phyloP scores from a whole-genome alignment of 2,888 invertebrate genomes.

The Epistrophe eligans region DNA sequence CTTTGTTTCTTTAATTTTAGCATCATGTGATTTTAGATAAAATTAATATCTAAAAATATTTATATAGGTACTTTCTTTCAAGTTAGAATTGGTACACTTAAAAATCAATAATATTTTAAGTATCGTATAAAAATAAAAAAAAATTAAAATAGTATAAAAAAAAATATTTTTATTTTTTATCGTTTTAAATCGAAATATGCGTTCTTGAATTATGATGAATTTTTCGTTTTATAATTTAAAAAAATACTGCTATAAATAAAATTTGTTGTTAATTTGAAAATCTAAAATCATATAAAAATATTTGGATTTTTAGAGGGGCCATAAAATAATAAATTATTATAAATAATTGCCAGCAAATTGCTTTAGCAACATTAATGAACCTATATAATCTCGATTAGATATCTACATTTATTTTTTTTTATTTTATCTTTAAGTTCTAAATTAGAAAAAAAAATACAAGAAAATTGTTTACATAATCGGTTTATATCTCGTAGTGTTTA shows the following conservation, averaged over 20 bases:
- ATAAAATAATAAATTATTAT: slow-evolving; percentile 39
- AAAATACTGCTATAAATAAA: not conserved
- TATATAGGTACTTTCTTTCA: slow-evolving; percentile 5
- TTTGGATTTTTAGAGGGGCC: not conserved
- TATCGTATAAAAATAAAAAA: slow-evolving; percentile 18
- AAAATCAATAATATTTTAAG: slow-evolving; percentile 64
- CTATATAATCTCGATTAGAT: too few species aligned
- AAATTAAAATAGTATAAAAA: not conserved
- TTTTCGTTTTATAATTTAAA: not conserved
- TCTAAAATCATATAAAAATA: slow-evolving; percentile 21
- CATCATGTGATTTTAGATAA: slow-evolving; percentile 2
- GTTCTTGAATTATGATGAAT: slow-evolving; percentile 11
- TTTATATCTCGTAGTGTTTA: too few species aligned
- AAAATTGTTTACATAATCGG: too few species aligned
- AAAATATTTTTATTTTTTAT: slow-evolving; percentile 1
- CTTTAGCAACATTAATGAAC: not conserved
- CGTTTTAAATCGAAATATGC: slow-evolving; percentile 31
- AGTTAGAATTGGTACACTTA: slow-evolving; percentile 42
- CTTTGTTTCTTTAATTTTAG: slow-evolving; percentile 2
- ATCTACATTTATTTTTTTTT: too few species aligned
- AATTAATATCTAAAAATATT: slow-evolving; percentile 49
- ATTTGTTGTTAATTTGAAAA: slow-evolving; percentile 1
- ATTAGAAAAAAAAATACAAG: too few species aligned
- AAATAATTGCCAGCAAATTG: not conserved
- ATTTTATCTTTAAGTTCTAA: too few species aligned